phyloP scores from a whole-genome alignment of 1,140 invertebrate genomes.

The Ceratosolen fusciceps region DNA sequence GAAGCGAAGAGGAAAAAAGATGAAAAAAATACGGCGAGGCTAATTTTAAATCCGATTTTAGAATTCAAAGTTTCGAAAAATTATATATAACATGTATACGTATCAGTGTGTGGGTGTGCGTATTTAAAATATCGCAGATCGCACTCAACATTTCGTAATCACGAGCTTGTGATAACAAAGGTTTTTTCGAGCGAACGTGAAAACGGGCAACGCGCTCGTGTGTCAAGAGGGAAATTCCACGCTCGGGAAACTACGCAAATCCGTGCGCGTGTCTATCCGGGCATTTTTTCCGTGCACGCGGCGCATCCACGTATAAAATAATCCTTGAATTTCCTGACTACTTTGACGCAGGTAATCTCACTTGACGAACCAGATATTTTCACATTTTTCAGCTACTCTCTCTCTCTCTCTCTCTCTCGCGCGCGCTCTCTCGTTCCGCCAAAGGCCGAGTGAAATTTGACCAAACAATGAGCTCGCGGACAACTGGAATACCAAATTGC shows the following conservation, averaged over 20 bases:
- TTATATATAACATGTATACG: too few relatives aligned
- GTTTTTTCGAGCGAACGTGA: background rate
- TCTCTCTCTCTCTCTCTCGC: background rate
- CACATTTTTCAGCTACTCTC: background rate
- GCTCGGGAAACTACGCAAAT: background rate
- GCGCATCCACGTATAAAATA: background rate
- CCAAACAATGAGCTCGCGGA: background rate
- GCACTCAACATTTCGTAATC: background rate
- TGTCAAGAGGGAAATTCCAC: background rate
- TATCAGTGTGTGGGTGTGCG: too few relatives aligned
- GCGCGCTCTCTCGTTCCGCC: too few relatives aligned
- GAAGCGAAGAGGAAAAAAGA: too few relatives aligned
- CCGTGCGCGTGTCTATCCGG: background rate
- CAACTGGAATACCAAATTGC: background rate
- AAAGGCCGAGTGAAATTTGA: background rate
- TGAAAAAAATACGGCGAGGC: too few relatives aligned
- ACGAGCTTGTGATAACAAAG: background rate
- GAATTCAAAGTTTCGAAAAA: background rate
- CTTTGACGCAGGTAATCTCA: background rate
- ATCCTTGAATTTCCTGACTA: background rate
- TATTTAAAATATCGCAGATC: background rate
- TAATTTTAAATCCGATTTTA: background rate
- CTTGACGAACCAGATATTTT: background rate
- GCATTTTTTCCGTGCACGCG: background rate
- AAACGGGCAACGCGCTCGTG: background rate